Evolutionary conservation across 1,140 invertebrate genomes (phyloP).

Genomic region (Heliconius hewitsoni): DNA sequence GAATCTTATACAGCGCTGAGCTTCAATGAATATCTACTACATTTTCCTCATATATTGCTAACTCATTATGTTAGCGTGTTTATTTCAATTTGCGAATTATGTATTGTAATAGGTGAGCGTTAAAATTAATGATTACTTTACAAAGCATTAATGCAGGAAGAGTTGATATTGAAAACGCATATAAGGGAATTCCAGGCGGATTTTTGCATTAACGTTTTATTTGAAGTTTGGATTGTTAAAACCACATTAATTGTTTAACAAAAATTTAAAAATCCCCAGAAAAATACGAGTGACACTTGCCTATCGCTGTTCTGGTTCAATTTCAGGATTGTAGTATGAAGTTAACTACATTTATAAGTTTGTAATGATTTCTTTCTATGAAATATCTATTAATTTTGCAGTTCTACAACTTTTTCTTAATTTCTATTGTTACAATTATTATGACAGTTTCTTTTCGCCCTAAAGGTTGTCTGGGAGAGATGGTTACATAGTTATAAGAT

Average conservation of each 20-base stretch:
- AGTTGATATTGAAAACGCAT: background rate
- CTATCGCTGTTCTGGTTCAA: no score
- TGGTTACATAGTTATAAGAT: no score
- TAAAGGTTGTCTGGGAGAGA: no score
- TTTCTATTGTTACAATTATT: no score
- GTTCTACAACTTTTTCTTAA: no score
- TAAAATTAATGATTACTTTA: background rate
- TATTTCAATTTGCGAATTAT: background rate
- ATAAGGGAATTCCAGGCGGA: background rate
- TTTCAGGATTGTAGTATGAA: no score
- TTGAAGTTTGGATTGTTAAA: background rate
- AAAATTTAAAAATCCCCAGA: background rate
- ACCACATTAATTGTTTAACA: background rate
- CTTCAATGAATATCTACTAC: background rate
- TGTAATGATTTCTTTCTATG: no score
- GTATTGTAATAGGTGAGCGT: background rate
- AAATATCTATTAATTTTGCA: no score
- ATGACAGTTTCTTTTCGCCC: no score
- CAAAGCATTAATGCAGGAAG: background rate
- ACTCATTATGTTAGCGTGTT: background rate
- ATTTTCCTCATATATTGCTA: background rate
- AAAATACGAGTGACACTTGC: no score
- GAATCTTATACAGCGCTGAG: background rate
- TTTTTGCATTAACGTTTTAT: background rate
- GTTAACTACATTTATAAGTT: no score